Conservation (phyloP, 2,888 invertebrate genomes). For the Lamellibrachia columna region DNA sequence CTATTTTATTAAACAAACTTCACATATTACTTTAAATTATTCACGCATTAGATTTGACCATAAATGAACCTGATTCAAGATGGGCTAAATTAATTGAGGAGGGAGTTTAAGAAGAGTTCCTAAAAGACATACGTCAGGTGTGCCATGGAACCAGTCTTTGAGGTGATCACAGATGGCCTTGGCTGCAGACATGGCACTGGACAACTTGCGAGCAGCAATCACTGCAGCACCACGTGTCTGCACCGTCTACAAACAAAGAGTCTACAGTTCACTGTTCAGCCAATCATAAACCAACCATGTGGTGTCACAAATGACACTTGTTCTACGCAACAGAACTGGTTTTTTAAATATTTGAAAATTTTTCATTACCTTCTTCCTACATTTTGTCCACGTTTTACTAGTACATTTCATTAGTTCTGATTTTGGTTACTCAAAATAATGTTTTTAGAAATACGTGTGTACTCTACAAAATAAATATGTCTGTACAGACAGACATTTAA, state of each 20-base stretch:
- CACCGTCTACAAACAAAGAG: conserved; percentile 73
- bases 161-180: conserved; percentile 99
- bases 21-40: not conserved
- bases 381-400: too few species aligned
- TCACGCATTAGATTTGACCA: not conserved
- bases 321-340: not conserved
- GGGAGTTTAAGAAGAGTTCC: not conserved
- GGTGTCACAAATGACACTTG: not conserved
- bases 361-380: too few species aligned
- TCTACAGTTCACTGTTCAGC: not conserved
- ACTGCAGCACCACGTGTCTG: conserved; percentile 98
- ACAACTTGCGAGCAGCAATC: conserved; percentile 96
- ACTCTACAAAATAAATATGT: not conserved
- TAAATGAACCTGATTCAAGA: too few species aligned
- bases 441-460: not conserved
- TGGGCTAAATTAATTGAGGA: not conserved
- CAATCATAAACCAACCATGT: not conserved
- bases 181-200: conserved; percentile 98
- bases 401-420: too few species aligned
- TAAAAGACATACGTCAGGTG: conserved; percentile 66
- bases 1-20: too few species aligned
- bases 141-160: conserved; percentile 94
- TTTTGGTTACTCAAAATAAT: too few species aligned
- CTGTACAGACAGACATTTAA: not conserved
- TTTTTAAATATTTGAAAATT: too few species aligned